Base-by-base conservation (phyloP, 1,140 invertebrate genomes). In the Leptonema lineaticorne region DNA sequence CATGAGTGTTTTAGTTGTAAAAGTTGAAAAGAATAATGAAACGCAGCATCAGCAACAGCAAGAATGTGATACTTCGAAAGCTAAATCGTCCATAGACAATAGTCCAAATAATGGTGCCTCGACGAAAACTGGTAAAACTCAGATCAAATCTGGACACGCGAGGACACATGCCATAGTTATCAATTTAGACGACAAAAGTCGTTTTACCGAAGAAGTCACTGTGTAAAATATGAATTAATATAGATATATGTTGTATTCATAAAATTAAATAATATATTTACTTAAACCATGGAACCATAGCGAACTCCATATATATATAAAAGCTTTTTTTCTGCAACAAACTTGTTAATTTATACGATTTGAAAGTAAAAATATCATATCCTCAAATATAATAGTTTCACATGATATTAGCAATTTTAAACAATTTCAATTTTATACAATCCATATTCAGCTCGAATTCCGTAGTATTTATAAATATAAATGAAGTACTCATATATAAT, bases 181-280 rank as follows among this genome's bases (percentile, higher is more conserved):
- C 63, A 90, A 91, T 78, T 79, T 91, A 71, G 89, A 91, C 72
- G 90, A 92, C 78, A 91, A 90, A 74, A 90, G 87, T 75, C 83
- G 89, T 64, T 91, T 91, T 76, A 91, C 89, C 4, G 90, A 92
- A 77, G 90, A 92, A 79, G 90, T 91, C 50, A 91, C 89, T 29
- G 90, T 92, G 68, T 92, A 85, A 85, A 50, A 22, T 27, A 1
- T 30, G 24, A 16, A 28, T 30, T 26, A 28, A 28, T 6, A 41
- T n/a, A n/a, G n/a, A n/a, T n/a, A n/a, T n/a, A n/a, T n/a, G n/a
- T n/a, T n/a, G n/a, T n/a, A n/a, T n/a, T n/a, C n/a, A n/a, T n/a
- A n/a, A n/a, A n/a, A n/a, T n/a, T n/a, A n/a, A n/a, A n/a, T n/a
- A n/a, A n/a, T n/a, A n/a, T n/a, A n/a, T n/a, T n/a, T n/a, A n/a